Percentiles rank a stretch among this genome's conserved stretches.
Conservation (phyloP, 23 tunicate genomes). For the Styela plicata region DNA sequence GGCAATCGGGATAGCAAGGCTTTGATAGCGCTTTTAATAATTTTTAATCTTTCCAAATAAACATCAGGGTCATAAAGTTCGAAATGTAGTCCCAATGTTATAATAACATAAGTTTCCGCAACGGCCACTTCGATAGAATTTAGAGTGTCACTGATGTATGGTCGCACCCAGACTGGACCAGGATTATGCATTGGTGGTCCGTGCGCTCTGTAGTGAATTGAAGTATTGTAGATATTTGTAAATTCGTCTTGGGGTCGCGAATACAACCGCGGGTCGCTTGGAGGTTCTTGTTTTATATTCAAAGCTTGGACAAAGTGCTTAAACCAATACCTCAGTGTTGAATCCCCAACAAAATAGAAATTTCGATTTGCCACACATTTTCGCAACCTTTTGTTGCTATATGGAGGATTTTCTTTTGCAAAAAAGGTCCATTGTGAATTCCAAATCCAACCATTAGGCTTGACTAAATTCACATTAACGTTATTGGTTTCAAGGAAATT, state of each 20-base stretch:
- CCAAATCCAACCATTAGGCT: conserved; percentile 20
- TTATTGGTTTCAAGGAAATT: background rate
- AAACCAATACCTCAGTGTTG: conserved; percentile 37
- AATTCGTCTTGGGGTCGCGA: conserved; percentile 19
- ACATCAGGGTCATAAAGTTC: conserved; percentile 47
- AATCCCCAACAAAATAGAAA: conserved; percentile 40
- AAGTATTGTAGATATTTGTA: background rate
- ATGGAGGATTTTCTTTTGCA: background rate
- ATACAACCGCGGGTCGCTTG: background rate
- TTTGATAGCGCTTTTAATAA: conserved; percentile 32
- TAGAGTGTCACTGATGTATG: conserved; percentile 55
- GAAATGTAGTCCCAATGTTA: conserved; percentile 58
- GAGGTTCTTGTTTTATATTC: background rate
- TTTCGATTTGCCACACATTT: conserved; percentile 29
- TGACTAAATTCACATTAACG: background rate
- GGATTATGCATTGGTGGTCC: conserved; percentile 77
- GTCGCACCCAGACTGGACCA: conserved; percentile 39
- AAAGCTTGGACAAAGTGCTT: background rate
- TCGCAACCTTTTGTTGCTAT: background rate
- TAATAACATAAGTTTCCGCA: conserved; percentile 39
- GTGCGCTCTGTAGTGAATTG: conserved; percentile 58
- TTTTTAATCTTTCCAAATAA: conserved; percentile 30
- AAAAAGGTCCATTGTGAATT: conserved; percentile 38
- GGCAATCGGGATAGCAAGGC: conserved; percentile 46
- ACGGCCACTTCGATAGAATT: conserved; percentile 40